A percentile compares a stretch with the other conserved stretches of the same genome.
phyloP scores from a whole-genome alignment of 37 sponge, comb jelly and placozoan genomes.

The Haliclona indistincta region DNA sequence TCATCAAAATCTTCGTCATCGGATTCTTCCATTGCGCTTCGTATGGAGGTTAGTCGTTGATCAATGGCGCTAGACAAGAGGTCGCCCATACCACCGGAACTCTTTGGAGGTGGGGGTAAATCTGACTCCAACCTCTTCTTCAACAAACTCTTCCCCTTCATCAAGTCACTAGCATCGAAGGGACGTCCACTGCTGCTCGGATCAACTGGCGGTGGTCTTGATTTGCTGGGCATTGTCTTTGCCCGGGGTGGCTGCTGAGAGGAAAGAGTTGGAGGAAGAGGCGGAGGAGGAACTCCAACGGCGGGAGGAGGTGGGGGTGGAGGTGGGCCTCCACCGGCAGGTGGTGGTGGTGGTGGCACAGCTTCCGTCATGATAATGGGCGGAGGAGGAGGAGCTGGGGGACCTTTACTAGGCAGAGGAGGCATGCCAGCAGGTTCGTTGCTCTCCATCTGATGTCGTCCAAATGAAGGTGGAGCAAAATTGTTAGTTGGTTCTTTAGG shows the following conservation, averaged over 20 bases:
- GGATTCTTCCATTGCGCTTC: slow-evolving; percentile 26
- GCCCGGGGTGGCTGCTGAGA: not conserved
- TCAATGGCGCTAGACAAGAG: slow-evolving; percentile 42
- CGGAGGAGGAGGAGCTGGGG: slow-evolving; percentile 24
- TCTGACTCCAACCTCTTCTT: not conserved
- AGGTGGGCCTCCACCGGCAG: slow-evolving; percentile 1
- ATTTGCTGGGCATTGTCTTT: not conserved
- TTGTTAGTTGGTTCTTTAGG: not conserved
- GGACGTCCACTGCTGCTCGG: slow-evolving; percentile 16
- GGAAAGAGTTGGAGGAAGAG: not conserved
- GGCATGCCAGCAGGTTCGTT: not conserved
- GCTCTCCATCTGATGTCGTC: not conserved
- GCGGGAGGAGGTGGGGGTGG: slow-evolving; percentile 43
- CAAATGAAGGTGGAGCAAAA: not conserved
- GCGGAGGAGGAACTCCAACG: slow-evolving; percentile 9
- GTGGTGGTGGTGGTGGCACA: slow-evolving; percentile 16
- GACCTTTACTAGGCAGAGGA: not conserved
- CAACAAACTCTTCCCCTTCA: slow-evolving; percentile 8
- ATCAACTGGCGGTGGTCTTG: not conserved
- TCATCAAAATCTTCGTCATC: slow-evolving; percentile 10
- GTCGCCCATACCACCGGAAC: not conserved
- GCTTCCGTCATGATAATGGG: slow-evolving; percentile 12
- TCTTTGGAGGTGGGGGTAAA: not conserved
- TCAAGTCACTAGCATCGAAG: slow-evolving; percentile 26
- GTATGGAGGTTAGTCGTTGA: slow-evolving; percentile 16